Percentiles rank a stretch among this genome's conserved stretches.
These are phyloP conservation scores for Xiphias gladius DNA, from an alignment of 2,113 vertebrate species.

Conservation along the genomic window DNA sequence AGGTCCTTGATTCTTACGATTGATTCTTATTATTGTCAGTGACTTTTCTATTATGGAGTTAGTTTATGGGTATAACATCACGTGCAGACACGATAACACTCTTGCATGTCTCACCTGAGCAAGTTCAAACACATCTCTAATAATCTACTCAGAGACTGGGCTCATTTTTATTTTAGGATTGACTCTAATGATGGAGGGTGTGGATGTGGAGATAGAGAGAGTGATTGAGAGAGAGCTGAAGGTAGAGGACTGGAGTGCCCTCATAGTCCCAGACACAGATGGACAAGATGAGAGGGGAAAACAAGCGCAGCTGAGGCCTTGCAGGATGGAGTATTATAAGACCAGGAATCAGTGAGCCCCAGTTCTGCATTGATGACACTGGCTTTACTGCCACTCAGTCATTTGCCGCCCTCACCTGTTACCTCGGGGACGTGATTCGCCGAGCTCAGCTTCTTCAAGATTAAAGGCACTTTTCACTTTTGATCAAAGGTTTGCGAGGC, in stretches of 20 bases:
- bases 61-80: neutral
- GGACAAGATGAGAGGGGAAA: constrained; percentile 74
- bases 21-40: constrained; percentile 22
- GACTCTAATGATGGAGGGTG: constrained; percentile 27
- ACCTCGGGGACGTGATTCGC: constrained; percentile 52
- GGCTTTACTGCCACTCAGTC: constrained; percentile 69
- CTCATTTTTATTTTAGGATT: constrained; percentile 44
- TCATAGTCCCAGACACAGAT: constrained; percentile 75
- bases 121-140: constrained; percentile 24
- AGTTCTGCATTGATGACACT: constrained; percentile 72
- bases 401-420: constrained; percentile 55
- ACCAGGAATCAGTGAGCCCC: constrained; percentile 68
- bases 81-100: neutral
- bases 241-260: constrained; percentile 63
- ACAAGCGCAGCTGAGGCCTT: constrained; percentile 75
- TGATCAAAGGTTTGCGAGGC: constrained; percentile 61
- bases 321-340: constrained; percentile 51
- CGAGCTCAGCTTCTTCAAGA: constrained; percentile 66
- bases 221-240: constrained; percentile 21
- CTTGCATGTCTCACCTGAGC: neutral
- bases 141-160: constrained; percentile 5
- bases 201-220: constrained; percentile 33
- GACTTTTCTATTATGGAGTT: constrained; percentile 1
- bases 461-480: constrained; percentile 68
- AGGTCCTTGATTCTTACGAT: constrained; percentile 2